phyloP scores from a whole-genome alignment of 2,888 invertebrate genomes.

The Coelopa pilipes region DNA sequence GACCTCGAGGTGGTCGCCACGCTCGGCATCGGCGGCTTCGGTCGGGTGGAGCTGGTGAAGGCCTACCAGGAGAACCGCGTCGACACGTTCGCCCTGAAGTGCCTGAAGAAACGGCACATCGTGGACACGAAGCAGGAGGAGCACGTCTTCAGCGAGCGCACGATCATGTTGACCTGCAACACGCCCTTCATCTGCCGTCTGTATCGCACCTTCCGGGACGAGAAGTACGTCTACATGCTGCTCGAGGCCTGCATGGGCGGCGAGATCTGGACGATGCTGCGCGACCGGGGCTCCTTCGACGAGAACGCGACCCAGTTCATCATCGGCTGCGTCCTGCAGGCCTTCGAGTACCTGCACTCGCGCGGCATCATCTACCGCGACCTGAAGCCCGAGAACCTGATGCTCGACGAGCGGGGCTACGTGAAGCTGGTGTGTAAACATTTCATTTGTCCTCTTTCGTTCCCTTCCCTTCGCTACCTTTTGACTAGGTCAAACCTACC shows the following conservation, averaged over 20 bases:
- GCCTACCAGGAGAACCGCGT: constrained; percentile 69
- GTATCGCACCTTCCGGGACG: constrained; percentile 89
- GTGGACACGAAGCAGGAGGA: constrained; percentile 90
- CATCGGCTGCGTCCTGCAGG: constrained; percentile 91
- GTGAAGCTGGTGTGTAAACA: constrained; percentile 79
- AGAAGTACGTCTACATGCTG: constrained; percentile 91
- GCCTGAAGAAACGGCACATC: constrained; percentile 89
- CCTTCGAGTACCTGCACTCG: constrained; percentile 89
- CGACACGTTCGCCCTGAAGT: constrained; percentile 83
- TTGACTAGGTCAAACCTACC: not conserved
- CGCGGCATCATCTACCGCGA: constrained; percentile 88
- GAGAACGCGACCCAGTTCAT: constrained; percentile 88
- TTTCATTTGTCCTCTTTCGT: constrained; percentile 5
- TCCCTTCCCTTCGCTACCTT: not conserved
- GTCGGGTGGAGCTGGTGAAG: constrained; percentile 83
- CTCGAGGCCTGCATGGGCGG: constrained; percentile 96
- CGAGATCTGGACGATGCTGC: constrained; percentile 92
- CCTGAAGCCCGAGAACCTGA: constrained; percentile 93
- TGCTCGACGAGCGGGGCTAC: constrained; percentile 86
- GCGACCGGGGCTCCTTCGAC: constrained; percentile 85
- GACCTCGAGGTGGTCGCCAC: constrained; percentile 87
- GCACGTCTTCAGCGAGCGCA: constrained; percentile 88
- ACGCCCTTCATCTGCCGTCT: constrained; percentile 72
- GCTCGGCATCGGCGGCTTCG: constrained; percentile 93
- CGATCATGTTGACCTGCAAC: constrained; percentile 79